phyloP scores from a whole-genome alignment of 2,888 invertebrate species.

The Monochamus alternatus region DNA sequence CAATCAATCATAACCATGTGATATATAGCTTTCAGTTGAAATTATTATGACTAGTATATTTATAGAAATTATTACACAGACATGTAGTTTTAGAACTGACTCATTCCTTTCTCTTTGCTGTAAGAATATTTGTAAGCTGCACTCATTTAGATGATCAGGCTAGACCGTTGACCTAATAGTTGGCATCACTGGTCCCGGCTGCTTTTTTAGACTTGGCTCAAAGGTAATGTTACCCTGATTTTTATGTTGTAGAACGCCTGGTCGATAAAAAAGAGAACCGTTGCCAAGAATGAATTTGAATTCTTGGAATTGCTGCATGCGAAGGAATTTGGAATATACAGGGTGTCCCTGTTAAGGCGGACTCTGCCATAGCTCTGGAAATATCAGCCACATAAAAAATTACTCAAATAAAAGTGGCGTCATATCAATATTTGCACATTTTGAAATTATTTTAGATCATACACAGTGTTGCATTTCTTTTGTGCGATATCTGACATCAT shows the following conservation, averaged over 20 bases:
- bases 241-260: slow-evolving; percentile 26
- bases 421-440: too few species aligned
- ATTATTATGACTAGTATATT: not conserved
- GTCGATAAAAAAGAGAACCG: slow-evolving; percentile 17
- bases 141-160: slow-evolving; percentile 9
- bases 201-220: slow-evolving; percentile 24
- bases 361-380: too few species aligned
- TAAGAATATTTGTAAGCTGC: slow-evolving; percentile 10
- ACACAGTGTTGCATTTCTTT: too few species aligned
- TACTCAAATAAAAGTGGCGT: too few species aligned
- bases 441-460: too few species aligned
- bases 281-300: slow-evolving; percentile 22
- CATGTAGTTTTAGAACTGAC: slow-evolving; percentile 11
- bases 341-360: not conserved
- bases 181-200: not conserved
- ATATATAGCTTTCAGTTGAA: not conserved
- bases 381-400: too few species aligned
- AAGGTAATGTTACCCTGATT: slow-evolving; percentile 8
- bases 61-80: not conserved
- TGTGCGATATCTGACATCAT: too few species aligned
- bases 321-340: not conserved
- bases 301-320: not conserved
- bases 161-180: slow-evolving; percentile 25
- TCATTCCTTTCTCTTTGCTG: slow-evolving; percentile 8
- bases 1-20: not conserved